Conservation (phyloP, 2,888 invertebrate species). For the Xestia xanthographa region DNA sequence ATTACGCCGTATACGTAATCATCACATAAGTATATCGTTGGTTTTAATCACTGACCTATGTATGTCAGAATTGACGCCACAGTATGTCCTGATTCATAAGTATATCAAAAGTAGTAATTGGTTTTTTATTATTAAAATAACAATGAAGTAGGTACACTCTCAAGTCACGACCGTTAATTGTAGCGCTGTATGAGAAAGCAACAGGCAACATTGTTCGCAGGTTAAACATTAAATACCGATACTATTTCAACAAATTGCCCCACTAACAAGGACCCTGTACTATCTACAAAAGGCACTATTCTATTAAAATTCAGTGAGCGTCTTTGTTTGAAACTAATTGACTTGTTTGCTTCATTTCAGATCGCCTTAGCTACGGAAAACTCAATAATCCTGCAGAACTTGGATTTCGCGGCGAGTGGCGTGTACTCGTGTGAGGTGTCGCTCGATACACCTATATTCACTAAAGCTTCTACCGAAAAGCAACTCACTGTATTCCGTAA, state of each 20-base stretch:
- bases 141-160: not conserved
- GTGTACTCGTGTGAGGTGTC: conserved; percentile 94
- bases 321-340: conserved; percentile 46
- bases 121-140: conserved; percentile 5
- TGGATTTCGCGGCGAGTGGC: conserved; percentile 93
- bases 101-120: not conserved
- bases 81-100: not conserved
- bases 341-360: conserved; percentile 84
- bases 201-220: conserved; percentile 14
- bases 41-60: not conserved
- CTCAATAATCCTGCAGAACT: conserved; percentile 93
- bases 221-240: conserved; percentile 19
- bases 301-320: conserved; percentile 41
- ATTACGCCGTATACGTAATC: too few relatives aligned
- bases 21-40: not conserved
- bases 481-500: conserved; percentile 94
- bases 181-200: conserved; percentile 6
- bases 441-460: conserved; percentile 93
- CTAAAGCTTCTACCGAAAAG: conserved; percentile 92
- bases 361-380: conserved; percentile 92
- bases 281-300: conserved; percentile 17
- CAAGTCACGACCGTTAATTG: not conserved
- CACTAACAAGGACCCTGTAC: conserved; percentile 19
- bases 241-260: conserved; percentile 7
- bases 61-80: not conserved